These are phyloP conservation scores for Drosophila kokeensis DNA, from an alignment of 2,888 invertebrate genomes.

Conservation along the genomic window DNA sequence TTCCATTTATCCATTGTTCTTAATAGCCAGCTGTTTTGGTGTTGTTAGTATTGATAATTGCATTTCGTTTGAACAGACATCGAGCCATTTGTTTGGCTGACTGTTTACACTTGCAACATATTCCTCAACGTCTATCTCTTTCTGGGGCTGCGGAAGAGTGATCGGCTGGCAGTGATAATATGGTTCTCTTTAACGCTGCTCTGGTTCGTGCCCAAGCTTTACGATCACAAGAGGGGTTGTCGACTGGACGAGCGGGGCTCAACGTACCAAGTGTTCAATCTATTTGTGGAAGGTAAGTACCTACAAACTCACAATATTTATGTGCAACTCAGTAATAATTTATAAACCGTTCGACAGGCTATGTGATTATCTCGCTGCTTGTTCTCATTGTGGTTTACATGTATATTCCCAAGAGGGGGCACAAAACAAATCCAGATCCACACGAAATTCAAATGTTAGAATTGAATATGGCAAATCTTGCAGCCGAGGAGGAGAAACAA, in stretches of 20 bases:
- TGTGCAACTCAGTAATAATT: conserved; percentile 1
- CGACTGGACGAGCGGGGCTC: conserved; percentile 43
- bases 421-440: conserved; percentile 4
- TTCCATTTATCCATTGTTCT: not conserved
- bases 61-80: conserved; percentile 22
- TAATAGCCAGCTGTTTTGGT: conserved; percentile 33
- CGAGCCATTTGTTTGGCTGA: conserved; percentile 48
- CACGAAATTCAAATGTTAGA: conserved; percentile 42
- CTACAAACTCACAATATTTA: not conserved
- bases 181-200: conserved; percentile 51
- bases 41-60: not conserved
- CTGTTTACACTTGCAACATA: conserved; percentile 44
- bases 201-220: conserved; percentile 50
- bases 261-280: conserved; percentile 39
- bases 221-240: conserved; percentile 36
- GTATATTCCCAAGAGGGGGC: conserved; percentile 21
- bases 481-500: conserved; percentile 9
- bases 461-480: conserved; percentile 3
- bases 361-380: conserved; percentile 44
- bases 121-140: conserved; percentile 55
- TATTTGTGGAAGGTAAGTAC: conserved; percentile 43
- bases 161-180: conserved; percentile 42
- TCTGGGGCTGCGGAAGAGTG: conserved; percentile 55
- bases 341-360: conserved; percentile 17
- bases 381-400: conserved; percentile 32